A percentile compares a stretch with the other conserved stretches of the same genome.
Conservation (phyloP, 2,113 vertebrate species). For the Erinaceus europaeus region DNA sequence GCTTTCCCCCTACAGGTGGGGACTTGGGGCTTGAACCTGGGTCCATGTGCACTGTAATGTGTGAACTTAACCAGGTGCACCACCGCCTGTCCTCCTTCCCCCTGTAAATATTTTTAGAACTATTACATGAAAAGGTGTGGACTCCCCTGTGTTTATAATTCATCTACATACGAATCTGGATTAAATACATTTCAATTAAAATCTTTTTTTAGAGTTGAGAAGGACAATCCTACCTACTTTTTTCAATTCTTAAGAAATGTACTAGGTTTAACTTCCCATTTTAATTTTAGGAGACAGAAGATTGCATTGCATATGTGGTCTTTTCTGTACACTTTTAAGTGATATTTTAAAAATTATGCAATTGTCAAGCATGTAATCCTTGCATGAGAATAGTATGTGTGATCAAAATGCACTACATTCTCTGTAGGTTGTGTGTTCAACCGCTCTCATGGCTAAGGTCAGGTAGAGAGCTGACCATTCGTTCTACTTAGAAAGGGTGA, state of each 20-base stretch:
- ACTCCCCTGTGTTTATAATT: neutral
- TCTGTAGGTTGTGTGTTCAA: neutral
- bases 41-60: no score
- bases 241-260: neutral
- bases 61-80: no score
- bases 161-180: neutral
- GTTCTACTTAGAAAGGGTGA: neutral
- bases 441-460: neutral
- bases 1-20: no score
- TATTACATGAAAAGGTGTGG: no score
- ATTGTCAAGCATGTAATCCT: no score
- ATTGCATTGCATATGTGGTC: no score
- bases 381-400: neutral
- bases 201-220: neutral
- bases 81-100: no score
- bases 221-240: slow-evolving; percentile 13
- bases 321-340: neutral
- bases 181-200: neutral
- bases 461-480: neutral
- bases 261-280: neutral
- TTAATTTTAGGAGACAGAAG: slow-evolving; percentile 20
- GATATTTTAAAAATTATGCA: neutral
- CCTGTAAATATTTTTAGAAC: slow-evolving; percentile 15
- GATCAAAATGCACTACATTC: neutral
- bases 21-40: no score